Conservation (phyloP, 2,888 invertebrate genomes). For the Drosophila testacea region DNA sequence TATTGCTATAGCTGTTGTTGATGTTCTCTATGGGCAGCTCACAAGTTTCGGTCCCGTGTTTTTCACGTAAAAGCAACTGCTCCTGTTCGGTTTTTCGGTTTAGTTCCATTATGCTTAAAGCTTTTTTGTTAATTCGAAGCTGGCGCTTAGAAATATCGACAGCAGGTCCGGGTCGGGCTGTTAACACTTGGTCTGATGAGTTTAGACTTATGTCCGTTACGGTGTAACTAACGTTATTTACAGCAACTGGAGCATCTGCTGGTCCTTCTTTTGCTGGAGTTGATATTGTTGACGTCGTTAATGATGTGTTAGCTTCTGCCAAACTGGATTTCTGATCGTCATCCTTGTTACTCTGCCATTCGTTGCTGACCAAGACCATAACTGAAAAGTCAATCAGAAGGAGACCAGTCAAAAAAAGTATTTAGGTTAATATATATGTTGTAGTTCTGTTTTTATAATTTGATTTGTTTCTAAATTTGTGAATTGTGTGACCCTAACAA, state of each 20-base stretch:
- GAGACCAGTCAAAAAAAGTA: conserved; percentile 5
- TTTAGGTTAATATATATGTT: conserved; percentile 1
- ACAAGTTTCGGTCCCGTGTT: conserved; percentile 59
- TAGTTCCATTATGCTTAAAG: conserved; percentile 58
- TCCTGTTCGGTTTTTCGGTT: conserved; percentile 58
- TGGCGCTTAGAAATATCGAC: conserved; percentile 40
- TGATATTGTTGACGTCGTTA: conserved; percentile 37
- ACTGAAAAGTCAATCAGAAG: conserved; percentile 55
- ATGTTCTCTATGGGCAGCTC: conserved; percentile 34
- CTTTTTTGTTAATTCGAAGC: conserved; percentile 47
- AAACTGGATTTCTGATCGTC: conserved; percentile 55
- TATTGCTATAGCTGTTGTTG: conserved; percentile 12
- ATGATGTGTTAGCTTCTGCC: conserved; percentile 53
- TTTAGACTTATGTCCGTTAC: conserved; percentile 4
- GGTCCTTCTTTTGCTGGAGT: conserved; percentile 34
- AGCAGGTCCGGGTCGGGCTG: conserved; percentile 19
- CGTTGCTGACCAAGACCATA: conserved; percentile 84
- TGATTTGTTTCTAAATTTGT: conserved; percentile 35
- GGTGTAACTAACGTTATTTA: conserved; percentile 24
- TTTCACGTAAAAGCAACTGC: conserved; percentile 49
- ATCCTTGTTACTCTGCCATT: conserved; percentile 81
- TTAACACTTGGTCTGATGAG: conserved; percentile 21
- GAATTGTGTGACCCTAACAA: conserved; percentile 30
- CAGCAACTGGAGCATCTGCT: conserved; percentile 17
- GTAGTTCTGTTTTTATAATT: conserved; percentile 23